A percentile compares a stretch with the other conserved stretches of the same genome.
phyloP scores from a whole-genome alignment of 2,797 vertebrate species.

The Pygocentrus nattereri region DNA sequence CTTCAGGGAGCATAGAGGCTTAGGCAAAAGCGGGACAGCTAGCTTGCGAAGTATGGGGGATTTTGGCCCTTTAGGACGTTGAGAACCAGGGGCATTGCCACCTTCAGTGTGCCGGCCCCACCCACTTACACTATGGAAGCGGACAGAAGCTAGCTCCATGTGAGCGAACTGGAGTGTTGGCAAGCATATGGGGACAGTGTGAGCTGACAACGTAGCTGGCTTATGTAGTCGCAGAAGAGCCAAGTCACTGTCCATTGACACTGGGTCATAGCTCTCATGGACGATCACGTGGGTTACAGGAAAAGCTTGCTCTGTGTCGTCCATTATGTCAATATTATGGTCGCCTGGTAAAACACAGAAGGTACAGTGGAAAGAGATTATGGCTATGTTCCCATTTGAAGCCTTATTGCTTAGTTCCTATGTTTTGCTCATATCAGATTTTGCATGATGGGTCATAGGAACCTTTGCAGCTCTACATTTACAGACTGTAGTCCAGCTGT shows the following conservation, averaged over 20 bases:
- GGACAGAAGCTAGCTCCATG: slow-evolving; percentile 72
- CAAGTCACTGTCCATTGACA: slow-evolving; percentile 77
- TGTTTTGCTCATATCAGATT: not conserved
- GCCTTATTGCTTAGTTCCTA: not conserved
- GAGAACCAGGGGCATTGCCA: slow-evolving; percentile 62
- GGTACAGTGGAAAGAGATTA: not conserved
- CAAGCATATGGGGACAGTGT: slow-evolving; percentile 84
- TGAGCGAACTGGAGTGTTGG: slow-evolving; percentile 75
- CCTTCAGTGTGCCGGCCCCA: slow-evolving; percentile 84
- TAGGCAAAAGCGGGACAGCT: slow-evolving; percentile 78
- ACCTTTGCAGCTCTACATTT: too few species aligned
- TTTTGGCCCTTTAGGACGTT: not conserved
- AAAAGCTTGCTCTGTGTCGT: slow-evolving; percentile 80
- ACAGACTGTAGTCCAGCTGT: too few species aligned
- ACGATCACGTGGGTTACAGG: slow-evolving; percentile 65
- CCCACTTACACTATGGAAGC: slow-evolving; percentile 83
- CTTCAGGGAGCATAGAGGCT: slow-evolving; percentile 74
- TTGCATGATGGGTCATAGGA: not conserved
- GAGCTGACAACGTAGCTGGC: slow-evolving; percentile 64
- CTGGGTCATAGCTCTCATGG: slow-evolving; percentile 70
- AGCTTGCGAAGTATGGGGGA: slow-evolving; percentile 80
- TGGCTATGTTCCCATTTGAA: not conserved
- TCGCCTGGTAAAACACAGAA: slow-evolving; percentile 76
- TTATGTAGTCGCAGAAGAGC: slow-evolving; percentile 79
- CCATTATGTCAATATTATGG: slow-evolving; percentile 69